Base-by-base conservation (phyloP, 2,113 vertebrate genomes). In the Lampris incognitus region DNA sequence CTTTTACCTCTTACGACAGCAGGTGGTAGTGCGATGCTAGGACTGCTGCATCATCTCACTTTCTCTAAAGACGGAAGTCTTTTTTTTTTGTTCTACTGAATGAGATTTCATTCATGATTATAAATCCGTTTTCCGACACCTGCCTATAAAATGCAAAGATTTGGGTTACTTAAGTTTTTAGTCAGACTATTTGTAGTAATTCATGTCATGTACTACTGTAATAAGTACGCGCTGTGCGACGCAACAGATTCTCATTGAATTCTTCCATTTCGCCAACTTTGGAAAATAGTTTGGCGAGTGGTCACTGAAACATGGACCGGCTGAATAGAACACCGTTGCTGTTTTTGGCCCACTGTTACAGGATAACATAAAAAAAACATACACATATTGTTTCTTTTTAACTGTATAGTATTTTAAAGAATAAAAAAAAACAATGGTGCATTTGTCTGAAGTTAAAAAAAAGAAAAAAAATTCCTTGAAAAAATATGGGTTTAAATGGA, bases 401-500 rank as follows among this genome's bases (percentile, higher is more conserved):
- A 92, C 89, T 97, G 95, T 97, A 96, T 93, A 96, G 94, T 94
- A 95, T 95, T 94, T 91, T 90, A 92, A 91, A 92, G 89, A 91
- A 90, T 87, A 91, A 94, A 96, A 92, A 93, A 94, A 92, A 94
- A 92, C 79, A 95, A 88, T 90, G 92, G 93, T 93, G 93, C 91
- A 93, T 92, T 96, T 95, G 97, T 97, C 95, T 94, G 95, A 94
- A 78, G 74, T 24, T 24, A 24, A 24, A 24, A 65, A 24, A 24
- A 24, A 24, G 24, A 24, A 24, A 91, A 87, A 88, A 93, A 94
- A 96, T 95, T 95, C 91, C 94, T 93, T 93, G 81, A 88, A 91
- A 91, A 95, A 97, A 96, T 92, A 94, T 94, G 92, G 95, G 93
- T 94, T 95, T 95, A 92, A 96, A 96, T 97, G 95, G 95, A 96